Conservation (phyloP, 2,113 vertebrate genomes). For the Periophthalmodon schlosseri region DNA sequence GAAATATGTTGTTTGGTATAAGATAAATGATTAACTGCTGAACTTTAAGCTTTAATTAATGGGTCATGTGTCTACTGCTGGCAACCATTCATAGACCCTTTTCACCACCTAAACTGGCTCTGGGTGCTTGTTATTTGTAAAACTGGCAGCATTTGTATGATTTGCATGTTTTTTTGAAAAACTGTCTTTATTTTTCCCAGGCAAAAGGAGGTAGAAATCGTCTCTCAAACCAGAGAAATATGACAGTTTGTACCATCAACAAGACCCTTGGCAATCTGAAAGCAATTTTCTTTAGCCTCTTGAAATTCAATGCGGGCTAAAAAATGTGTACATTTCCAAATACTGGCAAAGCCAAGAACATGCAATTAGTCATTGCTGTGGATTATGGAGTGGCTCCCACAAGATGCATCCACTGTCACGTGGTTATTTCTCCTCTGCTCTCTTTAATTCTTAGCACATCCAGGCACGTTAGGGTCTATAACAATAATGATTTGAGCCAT, state of each 20-base stretch:
- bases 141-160: constrained; percentile 14
- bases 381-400: constrained; percentile 65
- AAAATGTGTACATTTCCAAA: constrained; percentile 56
- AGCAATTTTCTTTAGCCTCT: constrained; percentile 46
- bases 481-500: constrained; percentile 57
- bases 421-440: constrained; percentile 59
- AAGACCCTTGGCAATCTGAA: constrained; percentile 44
- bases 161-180: constrained; percentile 17
- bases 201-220: constrained; percentile 30
- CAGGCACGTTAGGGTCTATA: constrained; percentile 57
- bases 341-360: constrained; percentile 57
- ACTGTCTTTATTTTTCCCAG: constrained; percentile 8
- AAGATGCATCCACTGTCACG: constrained; percentile 49
- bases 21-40: background rate
- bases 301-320: constrained; percentile 49
- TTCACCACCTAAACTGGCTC: background rate
- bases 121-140: background rate
- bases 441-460: constrained; percentile 46
- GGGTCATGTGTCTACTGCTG: constrained; percentile 1
- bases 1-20: constrained; percentile 11
- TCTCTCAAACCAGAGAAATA: constrained; percentile 45
- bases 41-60: constrained; percentile 22
- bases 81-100: background rate
- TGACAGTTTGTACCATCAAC: constrained; percentile 42
- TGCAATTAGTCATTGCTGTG: constrained; percentile 65